Base-by-base conservation (phyloP, 2,113 vertebrate genomes). In the Spermophilus dauricus region DNA sequence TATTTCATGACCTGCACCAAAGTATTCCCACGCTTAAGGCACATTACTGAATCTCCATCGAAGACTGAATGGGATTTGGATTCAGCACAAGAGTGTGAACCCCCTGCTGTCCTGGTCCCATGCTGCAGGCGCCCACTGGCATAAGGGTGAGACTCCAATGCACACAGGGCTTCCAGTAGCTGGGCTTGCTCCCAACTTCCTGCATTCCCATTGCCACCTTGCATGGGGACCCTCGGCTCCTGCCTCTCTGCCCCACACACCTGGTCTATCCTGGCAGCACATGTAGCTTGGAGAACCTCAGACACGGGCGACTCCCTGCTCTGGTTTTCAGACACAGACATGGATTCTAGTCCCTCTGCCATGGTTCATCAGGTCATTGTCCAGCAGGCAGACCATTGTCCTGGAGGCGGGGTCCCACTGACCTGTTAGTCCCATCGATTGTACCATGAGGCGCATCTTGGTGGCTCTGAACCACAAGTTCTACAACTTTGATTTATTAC, bases 401-500 rank as follows among this genome's bases (percentile, higher is more conserved):
- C 51, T 91, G 17, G 7, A 37, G 37, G 69, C 51, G 73, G 32
- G 28, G 37, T 16, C 39, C 42, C 24, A 76, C 4, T 11, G 9
- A 20, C n/a, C 78, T 73, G 26, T 61, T 32, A 24, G 48, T 67
- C 78, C 58, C 56, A 9, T 6, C 11, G 75, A 22, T 16, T 30
- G 56, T 37, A 39, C 69, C 39, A 2, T 0, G 2, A 30, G 39
- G 61, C 58, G 61, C 58, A 8, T 42, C 34, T n/a, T n/a, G 34
- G 17, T 58, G 81, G 30, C 96, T 26, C 26, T 14, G 26, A 76
- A 39, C 61, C 32, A 2, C 87, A 6, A 80, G 61, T 34, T 51
- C 86, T 51, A 76, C 51, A 83, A 69, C 34, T 51, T 26, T 39
- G 37, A 53, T 95, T 93, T 92, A 91, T 26, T 80, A 93, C 61